Conservation (phyloP, 2,888 invertebrate species). For the Phasia obesa region DNA sequence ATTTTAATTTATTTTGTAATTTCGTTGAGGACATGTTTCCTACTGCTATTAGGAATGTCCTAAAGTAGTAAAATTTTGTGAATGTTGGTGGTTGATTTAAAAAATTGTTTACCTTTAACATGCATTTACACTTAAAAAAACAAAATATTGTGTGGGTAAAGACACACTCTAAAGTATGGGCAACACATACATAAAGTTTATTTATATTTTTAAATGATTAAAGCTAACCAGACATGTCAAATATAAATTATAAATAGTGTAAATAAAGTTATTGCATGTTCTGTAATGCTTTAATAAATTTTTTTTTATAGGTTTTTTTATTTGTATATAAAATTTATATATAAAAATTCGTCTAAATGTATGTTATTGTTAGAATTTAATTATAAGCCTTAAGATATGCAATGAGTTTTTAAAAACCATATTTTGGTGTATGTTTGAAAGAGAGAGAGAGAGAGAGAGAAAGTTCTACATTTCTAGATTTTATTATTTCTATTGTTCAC, state of each 20-base stretch:
- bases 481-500: slow-evolving; percentile 6
- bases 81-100: neutral
- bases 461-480: slow-evolving; percentile 1
- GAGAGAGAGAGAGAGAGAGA: too few relatives aligned
- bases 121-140: too few relatives aligned
- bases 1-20: slow-evolving; percentile 7
- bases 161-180: too few relatives aligned
- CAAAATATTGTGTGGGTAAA: neutral
- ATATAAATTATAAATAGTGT: slow-evolving; percentile 59
- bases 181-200: slow-evolving; percentile 1
- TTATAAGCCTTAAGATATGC: slow-evolving; percentile 49
- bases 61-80: slow-evolving; percentile 16
- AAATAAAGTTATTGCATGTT: slow-evolving; percentile 68
- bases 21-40: slow-evolving; percentile 10
- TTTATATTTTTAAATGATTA: slow-evolving; percentile 44
- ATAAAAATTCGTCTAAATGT: slow-evolving; percentile 25
- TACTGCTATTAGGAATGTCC: neutral
- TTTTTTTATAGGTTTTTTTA: neutral
- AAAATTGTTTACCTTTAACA: neutral
- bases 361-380: slow-evolving; percentile 37
- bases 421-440: neutral
- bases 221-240: slow-evolving; percentile 65
- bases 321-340: neutral
- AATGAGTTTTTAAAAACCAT: slow-evolving; percentile 23
- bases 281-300: slow-evolving; percentile 36